phyloP scores from a whole-genome alignment of 2,113 vertebrate species.

The Sporophila hypoxantha region DNA sequence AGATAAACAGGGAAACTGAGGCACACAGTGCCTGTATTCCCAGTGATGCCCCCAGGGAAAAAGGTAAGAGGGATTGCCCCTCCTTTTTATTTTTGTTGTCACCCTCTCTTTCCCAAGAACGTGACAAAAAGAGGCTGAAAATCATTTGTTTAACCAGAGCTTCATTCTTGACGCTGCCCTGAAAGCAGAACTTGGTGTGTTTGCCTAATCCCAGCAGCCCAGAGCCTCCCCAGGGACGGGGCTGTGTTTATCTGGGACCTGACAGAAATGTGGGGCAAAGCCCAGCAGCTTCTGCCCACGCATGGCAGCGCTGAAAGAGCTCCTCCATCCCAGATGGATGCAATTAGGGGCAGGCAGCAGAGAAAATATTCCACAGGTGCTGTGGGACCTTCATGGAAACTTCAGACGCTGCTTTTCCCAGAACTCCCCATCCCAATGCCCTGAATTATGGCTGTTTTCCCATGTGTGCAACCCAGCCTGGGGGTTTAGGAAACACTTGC shows the following conservation, averaged over 20 bases:
- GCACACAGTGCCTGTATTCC: background rate
- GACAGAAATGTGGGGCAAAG: background rate
- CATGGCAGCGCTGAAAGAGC: background rate
- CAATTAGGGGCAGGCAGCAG: constrained; percentile 5
- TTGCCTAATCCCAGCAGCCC: background rate
- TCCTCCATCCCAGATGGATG: background rate
- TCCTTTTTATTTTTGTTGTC: background rate
- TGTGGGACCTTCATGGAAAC: background rate
- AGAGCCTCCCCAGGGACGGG: background rate
- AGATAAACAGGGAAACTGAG: background rate
- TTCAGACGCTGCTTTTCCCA: background rate
- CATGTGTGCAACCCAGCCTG: fast-evolving
- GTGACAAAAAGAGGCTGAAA: background rate
- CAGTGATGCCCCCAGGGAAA: background rate
- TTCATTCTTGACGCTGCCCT: background rate
- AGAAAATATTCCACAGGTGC: constrained; percentile 28
- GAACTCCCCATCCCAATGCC: background rate
- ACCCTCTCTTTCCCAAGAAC: background rate
- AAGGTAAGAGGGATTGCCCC: background rate
- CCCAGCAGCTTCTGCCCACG: background rate
- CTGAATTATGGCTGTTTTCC: background rate
- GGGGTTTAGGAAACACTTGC: background rate
- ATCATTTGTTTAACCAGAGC: background rate
- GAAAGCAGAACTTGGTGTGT: fast-evolving
- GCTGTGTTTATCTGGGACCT: background rate